Percentiles rank a stretch among this genome's conserved stretches.
These are phyloP conservation scores for Atherinomorus stipes DNA, from an alignment of 2,113 vertebrate species.

Conservation along the genomic window DNA sequence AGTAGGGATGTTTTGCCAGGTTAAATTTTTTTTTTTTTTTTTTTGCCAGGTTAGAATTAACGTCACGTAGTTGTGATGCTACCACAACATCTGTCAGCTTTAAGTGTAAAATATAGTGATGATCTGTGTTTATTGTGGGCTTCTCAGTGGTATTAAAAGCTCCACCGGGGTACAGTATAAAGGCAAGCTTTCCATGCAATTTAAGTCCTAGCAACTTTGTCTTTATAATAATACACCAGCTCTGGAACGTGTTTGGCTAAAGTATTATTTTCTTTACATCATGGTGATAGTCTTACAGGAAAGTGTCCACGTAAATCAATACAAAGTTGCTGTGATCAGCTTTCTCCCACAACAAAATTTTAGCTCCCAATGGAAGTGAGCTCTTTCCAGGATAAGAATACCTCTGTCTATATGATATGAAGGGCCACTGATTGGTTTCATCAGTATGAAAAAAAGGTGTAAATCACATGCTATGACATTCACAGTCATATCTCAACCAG, in stretches of 20 bases:
- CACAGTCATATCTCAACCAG: too few relatives aligned
- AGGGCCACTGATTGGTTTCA: too few relatives aligned
- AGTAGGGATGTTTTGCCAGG: slow-evolving; percentile 16
- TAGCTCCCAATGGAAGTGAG: too few relatives aligned
- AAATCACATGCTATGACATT: too few relatives aligned
- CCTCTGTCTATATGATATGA: too few relatives aligned
- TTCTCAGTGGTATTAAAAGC: slow-evolving; percentile 10
- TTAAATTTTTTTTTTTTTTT: too few relatives aligned
- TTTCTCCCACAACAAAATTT: too few relatives aligned
- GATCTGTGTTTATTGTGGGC: slow-evolving; percentile 37
- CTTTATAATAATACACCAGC: neutral
- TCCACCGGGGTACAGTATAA: slow-evolving; percentile 35
- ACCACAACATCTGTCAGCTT: slow-evolving; percentile 31
- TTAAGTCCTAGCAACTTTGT: slow-evolving; percentile 18
- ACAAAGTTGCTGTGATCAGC: too few relatives aligned
- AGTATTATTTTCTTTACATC: slow-evolving; percentile 4
- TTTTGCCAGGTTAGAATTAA: slow-evolving; percentile 23
- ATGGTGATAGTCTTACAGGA: neutral
- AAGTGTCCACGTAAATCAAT: too few relatives aligned
- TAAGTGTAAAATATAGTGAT: slow-evolving; percentile 32
- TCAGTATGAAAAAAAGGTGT: too few relatives aligned
- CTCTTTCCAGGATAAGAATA: too few relatives aligned
- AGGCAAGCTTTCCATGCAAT: slow-evolving; percentile 37
- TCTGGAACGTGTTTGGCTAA: neutral
- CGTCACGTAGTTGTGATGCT: slow-evolving; percentile 39